Conservation (phyloP, 2,888 invertebrate species). For the Pachymerium ferrugineum region DNA sequence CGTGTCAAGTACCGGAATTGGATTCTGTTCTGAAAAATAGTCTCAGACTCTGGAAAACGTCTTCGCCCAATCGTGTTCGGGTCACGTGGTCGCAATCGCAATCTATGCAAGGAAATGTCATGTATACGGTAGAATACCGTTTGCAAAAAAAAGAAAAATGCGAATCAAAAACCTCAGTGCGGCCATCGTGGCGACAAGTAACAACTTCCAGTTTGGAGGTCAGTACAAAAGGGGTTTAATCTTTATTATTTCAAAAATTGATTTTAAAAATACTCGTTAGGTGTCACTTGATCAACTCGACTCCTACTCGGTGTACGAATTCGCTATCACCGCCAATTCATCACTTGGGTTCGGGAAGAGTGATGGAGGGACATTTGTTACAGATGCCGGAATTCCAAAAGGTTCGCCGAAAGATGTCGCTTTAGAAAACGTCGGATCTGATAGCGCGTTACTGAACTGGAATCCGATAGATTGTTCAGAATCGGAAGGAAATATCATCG, state of each 20-base stretch:
- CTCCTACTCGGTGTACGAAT: too few species aligned
- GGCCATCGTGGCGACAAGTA: background rate
- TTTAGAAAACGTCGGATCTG: background rate
- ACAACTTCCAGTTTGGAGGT: background rate
- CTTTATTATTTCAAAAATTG: too few species aligned
- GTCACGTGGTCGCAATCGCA: background rate
- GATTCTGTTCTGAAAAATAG: background rate
- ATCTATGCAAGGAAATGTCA: background rate
- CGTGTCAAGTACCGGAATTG: conserved; percentile 20
- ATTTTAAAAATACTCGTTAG: too few species aligned
- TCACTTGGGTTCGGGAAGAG: too few species aligned
- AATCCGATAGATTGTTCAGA: background rate
- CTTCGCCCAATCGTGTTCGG: background rate
- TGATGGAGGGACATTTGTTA: too few species aligned
- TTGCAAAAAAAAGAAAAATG: background rate
- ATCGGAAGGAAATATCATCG: background rate
- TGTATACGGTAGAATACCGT: background rate
- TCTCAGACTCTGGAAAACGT: background rate
- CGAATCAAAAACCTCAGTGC: background rate
- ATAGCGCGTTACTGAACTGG: background rate
- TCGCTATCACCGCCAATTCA: too few species aligned
- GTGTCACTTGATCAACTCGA: too few species aligned
- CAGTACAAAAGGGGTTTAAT: background rate
- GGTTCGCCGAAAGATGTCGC: background rate
- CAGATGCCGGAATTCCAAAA: background rate